phyloP scores from a whole-genome alignment of 2,113 vertebrate genomes.

The Semicossyphus pulcher region DNA sequence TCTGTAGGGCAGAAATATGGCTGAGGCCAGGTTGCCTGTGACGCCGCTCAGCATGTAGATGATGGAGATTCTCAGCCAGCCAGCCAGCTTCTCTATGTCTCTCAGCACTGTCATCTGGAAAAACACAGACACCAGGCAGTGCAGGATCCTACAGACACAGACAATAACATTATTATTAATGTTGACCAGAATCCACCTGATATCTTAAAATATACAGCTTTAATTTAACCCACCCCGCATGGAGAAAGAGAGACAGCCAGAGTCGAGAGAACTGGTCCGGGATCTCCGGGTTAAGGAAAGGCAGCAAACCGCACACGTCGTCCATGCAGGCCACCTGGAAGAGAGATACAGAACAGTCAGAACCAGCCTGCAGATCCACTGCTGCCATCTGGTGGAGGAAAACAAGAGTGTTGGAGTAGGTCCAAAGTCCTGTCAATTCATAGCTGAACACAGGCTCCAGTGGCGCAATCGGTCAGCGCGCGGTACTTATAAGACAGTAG shows the following conservation, averaged over 20 bases:
- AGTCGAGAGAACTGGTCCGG: constrained; percentile 99
- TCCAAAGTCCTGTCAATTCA: background rate
- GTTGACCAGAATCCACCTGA: background rate
- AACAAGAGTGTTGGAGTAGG: background rate
- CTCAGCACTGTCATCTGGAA: constrained; percentile 98
- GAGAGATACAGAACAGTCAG: constrained; percentile 14
- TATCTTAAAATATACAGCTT: background rate
- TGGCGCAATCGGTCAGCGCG: constrained; percentile 39
- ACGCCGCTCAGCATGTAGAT: constrained; percentile 97
- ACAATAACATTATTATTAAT: background rate
- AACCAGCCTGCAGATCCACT: background rate
- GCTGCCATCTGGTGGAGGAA: constrained; percentile 36
- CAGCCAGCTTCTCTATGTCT: constrained; percentile 96
- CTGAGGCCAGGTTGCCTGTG: constrained; percentile 95
- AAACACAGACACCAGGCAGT: constrained; percentile 95
- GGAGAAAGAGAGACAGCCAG: constrained; percentile 97
- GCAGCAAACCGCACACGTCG: constrained; percentile 95
- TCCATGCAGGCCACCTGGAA: constrained; percentile 97
- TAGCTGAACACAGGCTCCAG: fast-evolving
- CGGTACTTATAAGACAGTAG: constrained; percentile 41
- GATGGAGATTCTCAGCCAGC: constrained; percentile 98
- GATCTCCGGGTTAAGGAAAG: constrained; percentile 95
- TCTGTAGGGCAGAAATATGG: constrained; percentile 97
- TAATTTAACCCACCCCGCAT: constrained; percentile 87
- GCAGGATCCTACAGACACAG: constrained; percentile 89